Base-by-base conservation (phyloP, 2,113 vertebrate species). In the Solea senegalensis region DNA sequence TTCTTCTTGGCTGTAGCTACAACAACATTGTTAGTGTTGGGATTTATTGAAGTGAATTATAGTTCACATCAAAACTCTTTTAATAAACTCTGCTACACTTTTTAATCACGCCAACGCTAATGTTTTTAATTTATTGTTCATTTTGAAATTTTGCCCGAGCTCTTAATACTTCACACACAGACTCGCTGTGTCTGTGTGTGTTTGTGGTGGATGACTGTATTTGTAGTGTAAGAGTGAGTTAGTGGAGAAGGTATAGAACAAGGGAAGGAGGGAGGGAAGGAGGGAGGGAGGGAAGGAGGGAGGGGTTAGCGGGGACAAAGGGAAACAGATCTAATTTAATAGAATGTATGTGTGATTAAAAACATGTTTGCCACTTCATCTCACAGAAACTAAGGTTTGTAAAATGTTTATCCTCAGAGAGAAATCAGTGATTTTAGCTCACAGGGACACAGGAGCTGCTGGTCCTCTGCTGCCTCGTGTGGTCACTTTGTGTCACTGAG, bases 71-170 rank as follows among this genome's bases (percentile, higher is more conserved):
- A 50, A 71, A 44, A 69, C 51, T 50, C 45, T 56, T 74, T 86
- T 84, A 88, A 81, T 91, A 87, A 90, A 88, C 72, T 79, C 65
- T 78, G 82, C 80, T 82, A 53, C 69, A 72, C 49, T 76, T 77
- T 82, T 88, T 89, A 87, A 90, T 91, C 77, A 84, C 48, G 46
- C 74, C 82, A 79, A 82, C 81, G 79, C 82, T 86, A 84, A 91
- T 91, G 90, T 80, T 85, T 91, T 84, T 83, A 84, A 92, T 91
- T 88, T 91, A 92, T 89, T 80, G 75, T 88, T 78, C 80, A 81
- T 90, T 91, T 88, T 65, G 77, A 90, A 77, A 76, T 82, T 83
- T 72, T 52, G 40, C 70, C 78, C 57, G 0, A 66, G 60, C 78
- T 82, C 51, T 57, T 86, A 85, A 87, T 85, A 62, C 72, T 60